Evolutionary conservation across 2,113 vertebrate species (phyloP).

Genomic region (Sapayoa aenigma): DNA sequence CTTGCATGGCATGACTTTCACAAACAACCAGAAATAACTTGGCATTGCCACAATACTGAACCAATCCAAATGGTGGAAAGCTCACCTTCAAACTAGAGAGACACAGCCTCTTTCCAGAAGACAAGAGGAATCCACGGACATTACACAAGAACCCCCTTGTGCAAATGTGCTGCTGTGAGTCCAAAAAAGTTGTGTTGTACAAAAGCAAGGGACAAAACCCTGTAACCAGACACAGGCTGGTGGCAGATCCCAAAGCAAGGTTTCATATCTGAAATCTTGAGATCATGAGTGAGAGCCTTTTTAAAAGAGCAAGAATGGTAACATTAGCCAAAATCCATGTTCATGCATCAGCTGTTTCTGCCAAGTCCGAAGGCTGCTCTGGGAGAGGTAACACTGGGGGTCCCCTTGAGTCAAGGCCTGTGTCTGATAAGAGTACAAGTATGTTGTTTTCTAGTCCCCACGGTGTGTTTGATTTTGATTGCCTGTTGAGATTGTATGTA

Average conservation of each 20-base stretch:
- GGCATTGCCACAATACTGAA: not conserved
- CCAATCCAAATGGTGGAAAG: not conserved
- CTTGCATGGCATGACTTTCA: not conserved
- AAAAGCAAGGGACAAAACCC: not conserved
- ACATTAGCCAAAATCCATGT: not conserved
- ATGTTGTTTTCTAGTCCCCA: not conserved
- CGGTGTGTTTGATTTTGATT: not conserved
- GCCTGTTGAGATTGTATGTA: constrained; percentile 5
- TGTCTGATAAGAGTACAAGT: not conserved
- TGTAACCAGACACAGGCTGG: rapidly evolving
- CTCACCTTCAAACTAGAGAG: not conserved
- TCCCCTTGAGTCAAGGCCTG: not conserved
- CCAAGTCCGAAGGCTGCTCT: not conserved
- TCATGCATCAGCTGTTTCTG: not conserved
- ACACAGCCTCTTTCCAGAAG: not conserved
- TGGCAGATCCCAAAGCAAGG: not conserved
- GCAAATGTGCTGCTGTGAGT: rapidly evolving
- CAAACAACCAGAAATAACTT: not conserved
- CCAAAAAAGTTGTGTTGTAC: not conserved
- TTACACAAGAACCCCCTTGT: not conserved
- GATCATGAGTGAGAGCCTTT: not conserved
- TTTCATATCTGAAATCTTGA: not conserved
- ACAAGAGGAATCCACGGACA: not conserved
- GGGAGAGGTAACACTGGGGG: not conserved
- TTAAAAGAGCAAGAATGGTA: not conserved